A percentile compares a stretch with the other conserved stretches of the same genome.
These are phyloP conservation scores for Boloria euphrosyne DNA, from an alignment of 2,888 invertebrate genomes.

Conservation along the genomic window DNA sequence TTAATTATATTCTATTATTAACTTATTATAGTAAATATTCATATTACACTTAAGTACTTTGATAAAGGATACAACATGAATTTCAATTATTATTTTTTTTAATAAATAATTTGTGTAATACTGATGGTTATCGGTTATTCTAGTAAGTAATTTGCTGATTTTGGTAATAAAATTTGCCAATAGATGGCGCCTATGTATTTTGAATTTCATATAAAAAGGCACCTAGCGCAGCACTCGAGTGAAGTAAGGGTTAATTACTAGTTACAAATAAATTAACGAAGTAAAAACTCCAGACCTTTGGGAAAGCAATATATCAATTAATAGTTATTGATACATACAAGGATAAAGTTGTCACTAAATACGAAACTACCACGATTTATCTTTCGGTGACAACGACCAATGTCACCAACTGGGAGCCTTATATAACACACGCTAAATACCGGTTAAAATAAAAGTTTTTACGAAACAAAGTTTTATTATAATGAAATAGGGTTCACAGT, in stretches of 20 bases:
- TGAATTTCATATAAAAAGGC: too few relatives aligned
- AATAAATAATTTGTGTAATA: too few relatives aligned
- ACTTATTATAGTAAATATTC: too few relatives aligned
- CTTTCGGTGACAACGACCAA: conserved; percentile 68
- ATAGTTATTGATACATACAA: conserved; percentile 41
- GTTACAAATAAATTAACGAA: not conserved
- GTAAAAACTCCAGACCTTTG: not conserved
- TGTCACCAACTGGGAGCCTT: conserved; percentile 62
- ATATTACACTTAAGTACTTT: too few relatives aligned
- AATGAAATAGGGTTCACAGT: conserved; percentile 26
- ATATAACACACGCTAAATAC: conserved; percentile 44
- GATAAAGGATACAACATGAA: too few relatives aligned
- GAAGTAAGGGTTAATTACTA: not conserved
- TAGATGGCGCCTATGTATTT: too few relatives aligned
- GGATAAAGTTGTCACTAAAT: conserved; percentile 67
- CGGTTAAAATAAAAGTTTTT: conserved; percentile 9
- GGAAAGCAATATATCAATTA: conserved; percentile 23
- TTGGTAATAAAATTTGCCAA: too few relatives aligned
- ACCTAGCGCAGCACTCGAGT: too few relatives aligned
- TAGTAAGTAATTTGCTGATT: too few relatives aligned
- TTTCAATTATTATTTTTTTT: too few relatives aligned
- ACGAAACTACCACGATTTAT: conserved; percentile 64
- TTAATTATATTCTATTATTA: too few relatives aligned
- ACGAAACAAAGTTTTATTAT: conserved; percentile 34
- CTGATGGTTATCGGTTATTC: too few relatives aligned